Conservation (phyloP, 2,113 vertebrate species). For the Laticauda colubrina region DNA sequence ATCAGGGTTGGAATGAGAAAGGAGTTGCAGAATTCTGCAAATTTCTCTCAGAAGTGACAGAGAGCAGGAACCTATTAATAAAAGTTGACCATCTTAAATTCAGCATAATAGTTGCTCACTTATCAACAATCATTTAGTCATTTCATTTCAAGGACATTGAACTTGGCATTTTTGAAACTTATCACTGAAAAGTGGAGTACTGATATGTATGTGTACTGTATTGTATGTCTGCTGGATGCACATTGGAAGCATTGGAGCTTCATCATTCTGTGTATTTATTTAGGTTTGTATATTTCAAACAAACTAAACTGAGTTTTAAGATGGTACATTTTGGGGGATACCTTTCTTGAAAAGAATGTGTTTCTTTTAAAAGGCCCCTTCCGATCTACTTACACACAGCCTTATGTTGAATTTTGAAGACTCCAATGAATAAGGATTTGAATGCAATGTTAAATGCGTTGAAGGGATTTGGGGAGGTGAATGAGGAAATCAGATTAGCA, state of each 20-base stretch:
- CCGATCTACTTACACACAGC: not conserved
- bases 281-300: constrained; percentile 1
- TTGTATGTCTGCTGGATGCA: not conserved
- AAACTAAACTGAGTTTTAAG: not conserved
- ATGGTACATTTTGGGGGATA: not conserved
- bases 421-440: constrained; percentile 24
- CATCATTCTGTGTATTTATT: not conserved
- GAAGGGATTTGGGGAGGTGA: not conserved
- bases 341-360: constrained; percentile 6
- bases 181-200: not conserved
- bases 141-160: not conserved
- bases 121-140: not conserved
- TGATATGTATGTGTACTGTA: not conserved
- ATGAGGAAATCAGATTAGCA: constrained; percentile 5
- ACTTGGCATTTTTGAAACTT: not conserved
- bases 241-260: not conserved
- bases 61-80: not conserved
- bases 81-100: not conserved
- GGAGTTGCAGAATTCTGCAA: not conserved
- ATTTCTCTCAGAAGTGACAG: not conserved
- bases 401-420: constrained; percentile 22
- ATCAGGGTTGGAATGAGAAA: not conserved
- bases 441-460: constrained; percentile 7
- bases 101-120: not conserved
- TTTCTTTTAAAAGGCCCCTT: constrained; percentile 8